Conservation (phyloP, 64 coral and sea anemone species). For the Montipora foliosa region DNA sequence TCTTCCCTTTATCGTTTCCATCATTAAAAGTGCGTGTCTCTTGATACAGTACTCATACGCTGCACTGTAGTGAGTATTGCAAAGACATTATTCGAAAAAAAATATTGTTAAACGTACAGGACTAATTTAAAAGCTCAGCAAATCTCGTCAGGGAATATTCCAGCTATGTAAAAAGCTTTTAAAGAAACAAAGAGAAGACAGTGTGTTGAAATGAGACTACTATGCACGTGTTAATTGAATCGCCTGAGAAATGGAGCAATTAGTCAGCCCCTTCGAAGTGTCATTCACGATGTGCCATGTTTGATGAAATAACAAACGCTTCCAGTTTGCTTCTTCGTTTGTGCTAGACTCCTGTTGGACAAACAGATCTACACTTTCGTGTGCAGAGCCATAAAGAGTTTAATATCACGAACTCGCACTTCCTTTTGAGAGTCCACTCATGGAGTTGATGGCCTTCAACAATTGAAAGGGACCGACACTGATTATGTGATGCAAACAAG, state of each 20-base stretch:
- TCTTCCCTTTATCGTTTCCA: no score
- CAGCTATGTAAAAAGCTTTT: no score
- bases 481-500: constrained; percentile 22
- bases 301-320: background rate
- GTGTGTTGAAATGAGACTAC: no score
- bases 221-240: background rate
- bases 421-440: background rate
- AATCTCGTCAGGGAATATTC: no score
- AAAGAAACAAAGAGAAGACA: no score
- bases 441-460: background rate
- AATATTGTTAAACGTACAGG: no score
- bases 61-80: no score
- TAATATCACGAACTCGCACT: background rate
- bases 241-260: background rate
- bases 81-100: no score
- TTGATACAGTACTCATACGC: no score
- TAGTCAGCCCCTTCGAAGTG: background rate
- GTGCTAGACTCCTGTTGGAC: background rate
- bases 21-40: no score
- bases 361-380: background rate
- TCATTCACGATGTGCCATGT: background rate
- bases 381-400: background rate
- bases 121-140: no score
- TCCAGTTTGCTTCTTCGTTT: background rate
- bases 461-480: background rate